These are phyloP conservation scores for Tetragonula carbonaria DNA, from an alignment of 2,888 invertebrate species.

Conservation along the genomic window DNA sequence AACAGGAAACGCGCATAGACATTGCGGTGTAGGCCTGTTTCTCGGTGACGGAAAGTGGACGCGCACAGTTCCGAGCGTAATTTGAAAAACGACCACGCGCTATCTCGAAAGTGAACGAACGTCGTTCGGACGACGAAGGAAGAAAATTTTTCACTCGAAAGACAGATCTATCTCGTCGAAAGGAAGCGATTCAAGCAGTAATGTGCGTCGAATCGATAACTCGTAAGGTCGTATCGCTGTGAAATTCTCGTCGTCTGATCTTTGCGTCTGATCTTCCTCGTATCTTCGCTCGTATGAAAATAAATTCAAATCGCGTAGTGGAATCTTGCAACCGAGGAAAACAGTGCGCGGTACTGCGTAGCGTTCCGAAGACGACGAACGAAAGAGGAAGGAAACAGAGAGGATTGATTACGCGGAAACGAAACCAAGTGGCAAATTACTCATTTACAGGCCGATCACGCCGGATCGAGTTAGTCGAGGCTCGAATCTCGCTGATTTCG, in stretches of 20 bases:
- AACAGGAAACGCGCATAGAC: slow-evolving; percentile 60
- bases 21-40: slow-evolving; percentile 49
- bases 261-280: background rate
- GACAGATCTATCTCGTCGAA: background rate
- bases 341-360: too few species aligned
- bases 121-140: background rate
- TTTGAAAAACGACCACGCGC: slow-evolving; percentile 24
- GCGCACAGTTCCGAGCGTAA: background rate
- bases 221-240: background rate
- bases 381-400: slow-evolving; percentile 26
- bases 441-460: slow-evolving; percentile 46
- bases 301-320: slow-evolving; percentile 6
- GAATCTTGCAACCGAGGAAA: background rate
- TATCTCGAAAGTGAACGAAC: background rate
- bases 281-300: slow-evolving; percentile 1
- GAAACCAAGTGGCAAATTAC: slow-evolving; percentile 50
- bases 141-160: background rate
- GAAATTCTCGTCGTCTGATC: slow-evolving; percentile 1
- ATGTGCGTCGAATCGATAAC: background rate
- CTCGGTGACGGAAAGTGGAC: slow-evolving; percentile 16
- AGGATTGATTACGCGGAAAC: slow-evolving; percentile 64
- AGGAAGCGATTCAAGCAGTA: background rate
- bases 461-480: slow-evolving; percentile 51
- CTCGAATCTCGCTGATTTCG: slow-evolving; percentile 16
- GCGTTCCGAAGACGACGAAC: background rate